phyloP scores from a whole-genome alignment of 1,140 invertebrate species.

The Cylas formicarius region DNA sequence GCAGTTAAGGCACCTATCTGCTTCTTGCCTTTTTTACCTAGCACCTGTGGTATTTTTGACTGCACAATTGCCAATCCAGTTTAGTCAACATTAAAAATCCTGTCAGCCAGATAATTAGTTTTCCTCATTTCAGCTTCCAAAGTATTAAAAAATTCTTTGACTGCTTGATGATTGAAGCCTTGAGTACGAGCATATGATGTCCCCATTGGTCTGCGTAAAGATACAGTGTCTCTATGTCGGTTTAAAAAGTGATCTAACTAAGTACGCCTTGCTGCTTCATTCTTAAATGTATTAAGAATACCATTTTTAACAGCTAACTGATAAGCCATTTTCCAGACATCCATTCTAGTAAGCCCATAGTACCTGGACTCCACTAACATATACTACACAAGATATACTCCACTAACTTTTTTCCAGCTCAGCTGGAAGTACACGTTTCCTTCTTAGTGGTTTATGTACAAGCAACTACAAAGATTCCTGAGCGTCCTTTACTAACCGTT shows the following conservation, averaged over 20 bases:
- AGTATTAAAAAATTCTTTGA: slow-evolving; percentile 10
- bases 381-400: slow-evolving; percentile 11
- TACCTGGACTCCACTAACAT: slow-evolving; percentile 10
- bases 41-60: slow-evolving; percentile 2
- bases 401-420: too few species aligned
- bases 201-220: slow-evolving; percentile 8
- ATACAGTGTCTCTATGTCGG: background rate
- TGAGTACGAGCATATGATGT: slow-evolving; percentile 8
- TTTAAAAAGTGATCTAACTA: slow-evolving; percentile 11
- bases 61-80: slow-evolving; percentile 10
- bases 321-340: slow-evolving; percentile 9
- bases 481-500: too few species aligned
- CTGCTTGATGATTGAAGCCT: slow-evolving; percentile 8
- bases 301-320: slow-evolving; percentile 9
- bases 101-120: slow-evolving; percentile 11
- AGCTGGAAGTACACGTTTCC: too few species aligned
- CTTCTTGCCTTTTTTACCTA: slow-evolving; percentile 12
- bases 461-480: too few species aligned
- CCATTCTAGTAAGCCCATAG: slow-evolving; percentile 8
- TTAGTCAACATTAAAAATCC: slow-evolving; percentile 13
- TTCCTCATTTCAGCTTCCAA: slow-evolving; percentile 7
- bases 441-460: too few species aligned
- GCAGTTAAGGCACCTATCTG: slow-evolving; percentile 38
- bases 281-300: slow-evolving; percentile 6
- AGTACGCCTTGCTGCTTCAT: slow-evolving; percentile 3